Evolutionary conservation across 2,797 vertebrate species (phyloP), one percentile per base, ranked within the genome.

Genomic region (Chanos chanos): DNA sequence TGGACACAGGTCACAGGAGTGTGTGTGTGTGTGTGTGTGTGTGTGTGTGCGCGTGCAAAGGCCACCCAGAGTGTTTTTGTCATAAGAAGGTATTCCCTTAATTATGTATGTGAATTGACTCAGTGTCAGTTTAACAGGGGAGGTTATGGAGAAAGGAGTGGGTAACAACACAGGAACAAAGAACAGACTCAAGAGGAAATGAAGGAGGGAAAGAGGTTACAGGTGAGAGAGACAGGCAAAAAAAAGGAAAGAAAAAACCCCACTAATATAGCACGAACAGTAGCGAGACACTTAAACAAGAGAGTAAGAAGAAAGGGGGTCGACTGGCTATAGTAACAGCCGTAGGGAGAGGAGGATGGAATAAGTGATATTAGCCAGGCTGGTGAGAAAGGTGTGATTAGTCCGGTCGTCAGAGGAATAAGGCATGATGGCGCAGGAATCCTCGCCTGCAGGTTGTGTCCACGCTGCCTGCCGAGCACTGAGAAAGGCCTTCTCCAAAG

Each of bases 321-420:
- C 15, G 52, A 27, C 18, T 1, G 10, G 7, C 16, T 27, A 39
- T 54, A 9, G 6, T 27, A 41, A 12, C 44, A 53, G 37, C 30
- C 16, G 77, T n/a, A n/a, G n/a, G n/a, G n/a, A 79, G 47, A 78
- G 83, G 86, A 78, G 84, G 74, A 78, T 36, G 80, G 82, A 85
- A 80, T 85, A 28, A 40, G 39, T 36, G 45, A 47, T 37, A 5
- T 21, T 36, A 86, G 88, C 86, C 84, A 75, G 84, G 88, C 87
- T 85, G 86, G 82, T 89, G 86, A n/a, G 82, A 89, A 86, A 76
- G 81, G 77, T 87, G 85, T 79, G 89, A 92, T 93, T 92, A 92
- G 86, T 76, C 86, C 71, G 91, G 93, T 98, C 93, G 91, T 92
- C 92, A 91, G 88, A 96, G 94, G 91, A 96, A 95, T 86, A 86